phyloP scores from a whole-genome alignment of 1,140 invertebrate genomes.

The Limonius californicus region DNA sequence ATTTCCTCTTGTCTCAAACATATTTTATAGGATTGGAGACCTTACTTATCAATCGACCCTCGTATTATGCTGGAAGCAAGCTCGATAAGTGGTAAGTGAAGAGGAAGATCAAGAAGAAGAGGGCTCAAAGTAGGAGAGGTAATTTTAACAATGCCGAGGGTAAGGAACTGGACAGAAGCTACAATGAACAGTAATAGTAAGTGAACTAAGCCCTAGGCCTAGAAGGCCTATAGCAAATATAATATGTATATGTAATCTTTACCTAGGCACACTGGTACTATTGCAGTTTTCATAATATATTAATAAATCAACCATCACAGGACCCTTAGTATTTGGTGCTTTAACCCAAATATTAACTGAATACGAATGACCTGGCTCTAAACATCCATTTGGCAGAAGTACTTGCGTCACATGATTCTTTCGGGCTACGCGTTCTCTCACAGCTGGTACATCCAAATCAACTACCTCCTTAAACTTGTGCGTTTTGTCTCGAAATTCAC shows the following conservation, averaged over 20 bases:
- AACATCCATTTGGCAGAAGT: slow-evolving; percentile 44
- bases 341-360: slow-evolving; percentile 63
- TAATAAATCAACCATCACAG: slow-evolving; percentile 61
- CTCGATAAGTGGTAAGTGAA: too few species aligned
- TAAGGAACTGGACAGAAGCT: too few species aligned
- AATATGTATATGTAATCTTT: slow-evolving; percentile 28
- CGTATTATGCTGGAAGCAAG: too few species aligned
- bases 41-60: too few species aligned
- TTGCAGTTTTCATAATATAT: slow-evolving; percentile 68
- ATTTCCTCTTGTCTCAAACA: too few species aligned
- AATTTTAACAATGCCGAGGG: too few species aligned
- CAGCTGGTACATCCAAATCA: slow-evolving; percentile 44
- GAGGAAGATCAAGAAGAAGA: too few species aligned
- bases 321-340: slow-evolving; percentile 61
- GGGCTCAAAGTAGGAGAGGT: too few species aligned
- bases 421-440: slow-evolving; percentile 48
- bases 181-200: too few species aligned
- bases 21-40: too few species aligned
- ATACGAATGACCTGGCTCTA: slow-evolving; percentile 56
- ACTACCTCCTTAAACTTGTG: slow-evolving; percentile 37
- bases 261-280: slow-evolving; percentile 47
- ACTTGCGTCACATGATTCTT: slow-evolving; percentile 53
- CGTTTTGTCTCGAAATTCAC: slow-evolving; percentile 29
- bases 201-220: too few species aligned
- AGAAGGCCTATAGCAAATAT: too few species aligned